Percentiles rank a stretch among this genome's conserved stretches.
Conservation (phyloP, 2,113 vertebrate genomes). For the Elgaria multicarinata region DNA sequence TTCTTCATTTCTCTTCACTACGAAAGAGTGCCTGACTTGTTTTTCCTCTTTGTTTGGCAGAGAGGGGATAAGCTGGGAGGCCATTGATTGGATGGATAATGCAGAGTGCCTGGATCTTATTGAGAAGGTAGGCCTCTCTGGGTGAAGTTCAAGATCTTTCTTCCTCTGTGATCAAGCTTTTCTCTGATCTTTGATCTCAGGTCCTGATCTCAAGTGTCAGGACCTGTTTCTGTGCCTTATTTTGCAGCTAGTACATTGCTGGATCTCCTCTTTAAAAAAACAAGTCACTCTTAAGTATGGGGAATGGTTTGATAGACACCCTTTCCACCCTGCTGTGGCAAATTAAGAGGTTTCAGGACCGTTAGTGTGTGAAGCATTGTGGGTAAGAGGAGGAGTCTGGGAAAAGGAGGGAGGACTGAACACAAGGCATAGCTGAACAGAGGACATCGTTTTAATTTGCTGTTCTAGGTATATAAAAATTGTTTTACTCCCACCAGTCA, state of each 20-base stretch:
- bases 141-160: background rate
- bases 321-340: too few relatives aligned
- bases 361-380: background rate
- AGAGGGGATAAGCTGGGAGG: conserved; percentile 93
- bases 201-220: too few relatives aligned
- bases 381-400: background rate
- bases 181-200: background rate
- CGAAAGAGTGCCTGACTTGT: background rate
- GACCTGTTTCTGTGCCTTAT: background rate
- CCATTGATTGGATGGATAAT: conserved; percentile 97
- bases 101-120: conserved; percentile 94
- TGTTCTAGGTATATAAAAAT: background rate
- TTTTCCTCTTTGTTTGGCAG: conserved; percentile 70
- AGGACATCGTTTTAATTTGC: background rate
- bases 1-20: conserved; percentile 26
- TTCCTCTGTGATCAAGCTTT: background rate
- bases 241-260: background rate
- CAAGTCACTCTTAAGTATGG: background rate
- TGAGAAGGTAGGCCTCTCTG: conserved; percentile 83
- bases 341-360: background rate
- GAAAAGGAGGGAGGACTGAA: background rate
- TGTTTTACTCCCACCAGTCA: background rate
- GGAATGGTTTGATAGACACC: background rate
- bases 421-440: background rate
- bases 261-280: background rate